Conservation (phyloP, 92 coral and sea anemone genomes). For the Muricea muricata region DNA sequence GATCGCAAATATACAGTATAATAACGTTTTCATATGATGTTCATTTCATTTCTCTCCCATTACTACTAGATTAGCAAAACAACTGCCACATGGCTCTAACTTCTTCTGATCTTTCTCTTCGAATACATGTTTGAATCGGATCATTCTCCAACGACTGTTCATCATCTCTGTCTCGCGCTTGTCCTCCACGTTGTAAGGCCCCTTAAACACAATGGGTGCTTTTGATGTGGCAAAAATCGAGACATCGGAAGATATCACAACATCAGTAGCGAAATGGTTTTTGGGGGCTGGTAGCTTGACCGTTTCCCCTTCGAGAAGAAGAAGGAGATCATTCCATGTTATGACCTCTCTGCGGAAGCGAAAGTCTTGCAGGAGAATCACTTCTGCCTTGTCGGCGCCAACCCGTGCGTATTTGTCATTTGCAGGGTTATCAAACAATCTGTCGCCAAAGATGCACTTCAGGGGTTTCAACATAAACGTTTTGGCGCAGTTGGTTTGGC, state of each 20-base stretch:
- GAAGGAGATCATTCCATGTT: conserved; percentile 4
- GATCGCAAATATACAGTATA: background rate
- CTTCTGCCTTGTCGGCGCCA: conserved; percentile 16
- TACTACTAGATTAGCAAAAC: background rate
- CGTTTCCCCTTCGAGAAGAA: conserved; percentile 1
- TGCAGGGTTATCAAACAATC: conserved; percentile 18
- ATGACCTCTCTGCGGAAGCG: conserved; percentile 16
- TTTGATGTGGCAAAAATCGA: background rate
- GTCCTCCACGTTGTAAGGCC: conserved; percentile 1
- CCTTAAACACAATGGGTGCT: background rate
- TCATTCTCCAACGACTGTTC: conserved; percentile 9
- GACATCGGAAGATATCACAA: background rate
- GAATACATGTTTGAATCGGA: background rate
- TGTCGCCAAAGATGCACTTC: conserved; percentile 10
- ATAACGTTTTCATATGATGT: background rate
- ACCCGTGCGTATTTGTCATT: background rate
- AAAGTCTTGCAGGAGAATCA: conserved; percentile 19
- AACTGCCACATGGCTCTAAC: conserved; percentile 15
- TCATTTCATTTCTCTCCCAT: conserved; percentile 11
- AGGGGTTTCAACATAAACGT: background rate
- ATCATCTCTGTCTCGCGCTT: conserved; percentile 23
- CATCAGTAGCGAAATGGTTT: background rate
- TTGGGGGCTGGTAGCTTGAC: background rate
- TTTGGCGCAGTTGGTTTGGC: background rate
- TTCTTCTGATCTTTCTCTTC: conserved; percentile 11